Evolutionary conservation across 92 coral and sea anemone genomes (phyloP), one percentile per base, ranked within the genome.

Genomic region (Actinostola sp.): DNA sequence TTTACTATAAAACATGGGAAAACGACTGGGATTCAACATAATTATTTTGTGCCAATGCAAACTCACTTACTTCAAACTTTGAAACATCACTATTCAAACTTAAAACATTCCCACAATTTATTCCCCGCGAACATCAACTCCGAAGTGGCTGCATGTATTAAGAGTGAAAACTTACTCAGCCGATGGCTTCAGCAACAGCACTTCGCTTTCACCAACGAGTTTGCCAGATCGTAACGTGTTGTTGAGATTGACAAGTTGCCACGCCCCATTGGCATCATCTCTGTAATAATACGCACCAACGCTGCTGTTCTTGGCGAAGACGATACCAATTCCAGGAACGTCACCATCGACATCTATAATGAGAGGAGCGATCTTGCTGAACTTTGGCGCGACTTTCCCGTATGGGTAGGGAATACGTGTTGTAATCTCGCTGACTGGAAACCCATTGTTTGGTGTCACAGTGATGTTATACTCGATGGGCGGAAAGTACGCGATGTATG

Each of bases 391-490:
- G 9, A 36, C 61, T 11, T 32, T 43, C 23, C 82, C 83, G 38
- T 76, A 76, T 25, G 82, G 82, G 51, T 65, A 38, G 7, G 84
- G 83, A n/a, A 76, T 72, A 36, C 62, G 30, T 34, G 64, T 74
- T 8, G 75, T 68, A 28, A 85, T 54, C 28, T 89, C 95, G 29
- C 54, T 61, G 10, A 89, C 79, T 2, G 34, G 79, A 20, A 72
- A 81, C 4, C 91, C 95, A 25, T 53, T 35, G 64, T 77, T 71
- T 20, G 91, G 91, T 3, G 30, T 66, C 0, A 69, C 52, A 49
- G 86, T 57, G 10, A 74, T 19, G 91, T 89, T 86, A 74, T 61
- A 89, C 17, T 80, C 79, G 49, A 89, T 89, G 9, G 91, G 72
- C 16, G 85, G 83, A 25, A 89, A 59, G 41, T 25, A 63, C 0